Evolutionary conservation across 37 sponge, comb jelly and placozoan genomes (phyloP).

Genomic region (Spongia lamella): DNA sequence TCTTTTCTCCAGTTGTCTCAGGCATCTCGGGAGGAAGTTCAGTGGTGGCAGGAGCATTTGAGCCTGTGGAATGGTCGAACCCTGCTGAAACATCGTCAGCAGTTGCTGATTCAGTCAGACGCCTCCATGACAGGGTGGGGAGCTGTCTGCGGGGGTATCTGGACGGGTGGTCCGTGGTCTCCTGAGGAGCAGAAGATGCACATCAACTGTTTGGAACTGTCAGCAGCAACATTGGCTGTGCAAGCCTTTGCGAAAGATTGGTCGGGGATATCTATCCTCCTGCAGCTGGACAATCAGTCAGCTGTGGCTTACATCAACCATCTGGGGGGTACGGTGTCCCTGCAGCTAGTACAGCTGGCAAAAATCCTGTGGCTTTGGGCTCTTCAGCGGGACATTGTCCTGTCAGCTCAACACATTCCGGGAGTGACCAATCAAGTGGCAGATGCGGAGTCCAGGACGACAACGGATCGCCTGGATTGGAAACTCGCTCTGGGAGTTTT

Average conservation of each 20-base stretch:
- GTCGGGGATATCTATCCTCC: background rate
- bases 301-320: background rate
- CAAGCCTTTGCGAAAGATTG: background rate
- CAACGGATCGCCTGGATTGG: too few species aligned
- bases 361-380: background rate
- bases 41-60: conserved; percentile 24
- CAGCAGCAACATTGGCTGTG: conserved; percentile 11
- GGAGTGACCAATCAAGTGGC: too few species aligned
- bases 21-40: conserved; percentile 5
- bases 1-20: background rate
- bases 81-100: background rate
- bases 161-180: conserved; percentile 32
- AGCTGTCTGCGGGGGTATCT: conserved; percentile 8
- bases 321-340: background rate
- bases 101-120: conserved; percentile 24
- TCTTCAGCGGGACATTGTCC: background rate
- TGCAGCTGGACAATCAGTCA: conserved; percentile 1
- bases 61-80: conserved; percentile 1
- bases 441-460: too few species aligned
- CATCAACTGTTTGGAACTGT: conserved; percentile 39
- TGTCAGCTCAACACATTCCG: too few species aligned
- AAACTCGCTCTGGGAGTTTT: too few species aligned
- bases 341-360: background rate
- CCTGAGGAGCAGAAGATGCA: conserved; percentile 27
- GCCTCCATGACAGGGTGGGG: conserved; percentile 34